Base-by-base conservation (phyloP, 1,140 invertebrate species). In the Drosophila pachea region DNA sequence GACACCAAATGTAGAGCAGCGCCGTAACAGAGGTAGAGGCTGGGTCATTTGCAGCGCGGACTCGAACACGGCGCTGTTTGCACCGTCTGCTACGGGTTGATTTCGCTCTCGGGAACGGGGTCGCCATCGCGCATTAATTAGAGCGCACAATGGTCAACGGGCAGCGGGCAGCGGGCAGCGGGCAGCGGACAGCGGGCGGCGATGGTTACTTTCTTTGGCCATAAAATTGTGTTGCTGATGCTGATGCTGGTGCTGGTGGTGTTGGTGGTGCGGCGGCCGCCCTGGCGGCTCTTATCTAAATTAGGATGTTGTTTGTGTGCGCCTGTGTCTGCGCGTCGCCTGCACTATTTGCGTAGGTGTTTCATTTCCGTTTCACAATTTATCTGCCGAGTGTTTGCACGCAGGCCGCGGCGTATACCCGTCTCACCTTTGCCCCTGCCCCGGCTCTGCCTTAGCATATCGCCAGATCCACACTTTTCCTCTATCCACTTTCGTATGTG, bases 301-400 rank as follows among this genome's bases (percentile, higher is more conserved):
- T 84, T 87, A 81, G 76, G 76, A 87, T 87, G 84, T 87, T 79
- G 79, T 78, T 83, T 83, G 81, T 83, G 84, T 83, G 79, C 76
- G 76, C 73, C 81, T 71, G 78, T 82, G 82, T 86, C 78, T 86
- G 68, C 79, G 66, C 76, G 77, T 69, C 78, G 79, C 59, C 60
- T 78, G 63, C 72, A 78, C 66, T 87, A 86, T 87, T 87, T 87
- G 84, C 79, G 79, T 87, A 87, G 84, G 84, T 87, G 84, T 87
- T 87, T 87, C 84, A 87, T 87, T 87, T 87, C 84, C 84, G 81
- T 78, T 87, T 75, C 78, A 86, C 82, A 86, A 86, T 86, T 77
- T 86, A 81, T 81, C 81, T 76, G 70, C 45, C 73, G 75, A 82
- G 48, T 82, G 78, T 76, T 81, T 81, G 78, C 70, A 56, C 55